These are phyloP conservation scores for Ameiurus melas DNA, from an alignment of 2,113 vertebrate genomes.

Conservation along the genomic window DNA sequence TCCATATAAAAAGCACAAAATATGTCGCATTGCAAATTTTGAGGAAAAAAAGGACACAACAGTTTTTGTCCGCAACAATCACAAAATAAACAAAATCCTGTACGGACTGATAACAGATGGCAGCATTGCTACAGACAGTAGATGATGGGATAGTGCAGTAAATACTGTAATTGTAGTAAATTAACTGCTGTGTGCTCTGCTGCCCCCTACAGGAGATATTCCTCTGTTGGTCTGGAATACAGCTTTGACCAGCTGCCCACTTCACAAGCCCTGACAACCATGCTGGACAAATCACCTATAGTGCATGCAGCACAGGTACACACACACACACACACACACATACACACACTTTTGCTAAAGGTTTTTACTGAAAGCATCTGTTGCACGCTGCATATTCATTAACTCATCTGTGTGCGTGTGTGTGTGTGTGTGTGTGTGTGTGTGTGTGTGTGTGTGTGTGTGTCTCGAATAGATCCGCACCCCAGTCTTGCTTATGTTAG, in stretches of 20 bases:
- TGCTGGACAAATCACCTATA: slow-evolving; percentile 79
- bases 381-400: background rate
- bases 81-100: too few relatives aligned
- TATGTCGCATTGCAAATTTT: too few relatives aligned
- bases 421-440: background rate
- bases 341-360: background rate
- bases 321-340: slow-evolving; percentile 4
- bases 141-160: background rate
- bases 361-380: background rate
- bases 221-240: slow-evolving; percentile 75
- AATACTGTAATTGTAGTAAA: background rate
- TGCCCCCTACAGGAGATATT: slow-evolving; percentile 71
- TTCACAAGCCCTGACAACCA: slow-evolving; percentile 68
- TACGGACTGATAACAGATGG: background rate
- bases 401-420: background rate
- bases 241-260: slow-evolving; percentile 74
- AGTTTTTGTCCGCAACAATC: too few relatives aligned
- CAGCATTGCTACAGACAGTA: background rate
- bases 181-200: background rate
- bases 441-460: slow-evolving; percentile 21
- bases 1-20: too few relatives aligned
- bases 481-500: slow-evolving; percentile 77
- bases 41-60: too few relatives aligned
- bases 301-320: slow-evolving; percentile 70
- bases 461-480: slow-evolving; percentile 71